Percentiles rank a stretch among this genome's conserved stretches.
Evolutionary conservation across 2,797 vertebrate genomes (phyloP).

Genomic region (Benthosema pterotum): DNA sequence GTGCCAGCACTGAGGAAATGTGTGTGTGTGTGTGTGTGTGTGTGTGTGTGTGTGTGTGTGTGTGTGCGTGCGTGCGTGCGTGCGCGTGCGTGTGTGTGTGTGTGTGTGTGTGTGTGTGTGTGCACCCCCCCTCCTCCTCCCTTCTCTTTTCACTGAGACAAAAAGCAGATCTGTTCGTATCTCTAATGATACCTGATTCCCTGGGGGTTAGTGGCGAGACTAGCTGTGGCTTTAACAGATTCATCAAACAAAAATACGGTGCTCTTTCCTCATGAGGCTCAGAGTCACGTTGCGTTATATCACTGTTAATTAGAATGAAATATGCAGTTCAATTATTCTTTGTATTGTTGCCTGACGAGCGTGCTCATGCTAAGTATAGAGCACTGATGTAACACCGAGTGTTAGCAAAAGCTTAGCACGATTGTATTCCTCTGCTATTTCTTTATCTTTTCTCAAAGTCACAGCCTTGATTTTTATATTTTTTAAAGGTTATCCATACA

Average conservation of each 20-base stretch:
- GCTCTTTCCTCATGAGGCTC: slow-evolving; percentile 80
- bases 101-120: background rate
- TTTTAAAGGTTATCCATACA: slow-evolving; percentile 31
- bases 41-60: too few species aligned
- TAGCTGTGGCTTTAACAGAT: slow-evolving; percentile 80
- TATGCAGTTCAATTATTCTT: slow-evolving; percentile 84
- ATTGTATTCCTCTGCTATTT: slow-evolving; percentile 44
- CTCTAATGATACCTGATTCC: slow-evolving; percentile 88
- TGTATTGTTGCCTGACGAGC: slow-evolving; percentile 76
- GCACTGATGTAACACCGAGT: slow-evolving; percentile 75
- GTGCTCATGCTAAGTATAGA: slow-evolving; percentile 68
- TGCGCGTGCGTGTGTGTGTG: slow-evolving; percentile 27
- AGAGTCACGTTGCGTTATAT: slow-evolving; percentile 83
- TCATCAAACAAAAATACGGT: slow-evolving; percentile 83
- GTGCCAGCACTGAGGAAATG: slow-evolving; percentile 64
- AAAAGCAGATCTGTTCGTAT: slow-evolving; percentile 81
- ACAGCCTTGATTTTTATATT: background rate
- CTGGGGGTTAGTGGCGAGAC: slow-evolving; percentile 72
- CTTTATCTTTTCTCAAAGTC: slow-evolving; percentile 49
- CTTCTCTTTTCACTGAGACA: slow-evolving; percentile 58
- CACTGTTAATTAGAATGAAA: slow-evolving; percentile 86
- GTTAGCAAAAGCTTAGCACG: slow-evolving; percentile 74
- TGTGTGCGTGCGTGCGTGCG: too few species aligned
- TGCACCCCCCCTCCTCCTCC: slow-evolving; percentile 19
- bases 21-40: too few species aligned